Conservation (phyloP, 2,888 invertebrate genomes). For the Tiphia femorata region DNA sequence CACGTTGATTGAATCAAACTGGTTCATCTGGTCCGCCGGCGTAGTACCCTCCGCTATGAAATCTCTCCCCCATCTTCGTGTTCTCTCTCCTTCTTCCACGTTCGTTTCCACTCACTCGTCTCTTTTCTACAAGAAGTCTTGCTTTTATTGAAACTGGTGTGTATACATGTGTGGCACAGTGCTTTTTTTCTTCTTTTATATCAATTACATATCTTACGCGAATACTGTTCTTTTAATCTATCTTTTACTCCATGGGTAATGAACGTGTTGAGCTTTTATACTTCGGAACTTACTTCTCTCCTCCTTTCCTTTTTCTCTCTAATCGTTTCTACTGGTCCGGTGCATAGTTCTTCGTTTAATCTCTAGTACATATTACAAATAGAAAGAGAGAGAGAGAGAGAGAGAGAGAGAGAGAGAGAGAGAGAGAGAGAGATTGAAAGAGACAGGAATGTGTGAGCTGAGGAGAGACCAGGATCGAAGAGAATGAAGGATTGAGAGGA, state of each 20-base stretch:
- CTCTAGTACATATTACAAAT: not conserved
- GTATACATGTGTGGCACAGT: slow-evolving; percentile 31
- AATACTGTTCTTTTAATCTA: too few species aligned
- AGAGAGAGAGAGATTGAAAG: too few species aligned
- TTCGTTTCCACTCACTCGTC: not conserved
- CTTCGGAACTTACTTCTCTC: not conserved
- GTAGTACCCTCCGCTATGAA: too few species aligned
- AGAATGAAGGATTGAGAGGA: too few species aligned
- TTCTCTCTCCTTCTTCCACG: not conserved
- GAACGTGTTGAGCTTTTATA: slow-evolving; percentile 15
- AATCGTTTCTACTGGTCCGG: slow-evolving; percentile 21
- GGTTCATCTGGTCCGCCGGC: too few species aligned
- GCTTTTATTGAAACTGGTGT: slow-evolving; percentile 32
- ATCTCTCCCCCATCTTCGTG: not conserved
- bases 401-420: too few species aligned
- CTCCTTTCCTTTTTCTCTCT: not conserved
- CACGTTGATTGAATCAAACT: too few species aligned
- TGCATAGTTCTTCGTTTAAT: slow-evolving; percentile 1
- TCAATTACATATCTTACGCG: slow-evolving; percentile 7
- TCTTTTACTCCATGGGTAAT: too few species aligned
- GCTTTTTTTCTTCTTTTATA: too few species aligned
- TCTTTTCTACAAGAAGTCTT: slow-evolving; percentile 29
- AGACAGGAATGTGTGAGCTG: too few species aligned
- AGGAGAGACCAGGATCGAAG: too few species aligned
- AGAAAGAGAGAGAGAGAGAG: too few species aligned